Base-by-base conservation (phyloP, 1,140 invertebrate species). In the Brachionus koreanus region DNA sequence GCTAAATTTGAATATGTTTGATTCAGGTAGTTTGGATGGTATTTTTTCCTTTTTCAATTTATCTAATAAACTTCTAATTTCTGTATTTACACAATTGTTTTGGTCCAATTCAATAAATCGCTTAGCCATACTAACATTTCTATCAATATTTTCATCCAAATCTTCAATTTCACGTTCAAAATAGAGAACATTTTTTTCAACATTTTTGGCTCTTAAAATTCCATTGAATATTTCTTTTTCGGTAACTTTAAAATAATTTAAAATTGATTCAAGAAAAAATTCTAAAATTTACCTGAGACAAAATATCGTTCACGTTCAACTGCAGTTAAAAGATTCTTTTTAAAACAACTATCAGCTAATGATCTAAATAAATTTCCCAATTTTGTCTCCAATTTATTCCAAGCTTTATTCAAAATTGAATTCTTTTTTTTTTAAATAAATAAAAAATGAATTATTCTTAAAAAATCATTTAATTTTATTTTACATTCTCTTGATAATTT, bases 101-200 rank as follows among this genome's bases (percentile, higher is more conserved):
- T 49, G n/a, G 23, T 52, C 43, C 25, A 69, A 46, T 43, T 82
- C 52, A 12, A 35, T 82, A 35, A 65, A 65, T 12, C 69, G 16
- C 19, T 87, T 94, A 94, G 85, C 94, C 93, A 42, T 16, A 5
- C 7, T n/a, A 12, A 57, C 39, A 69, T 82, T 72, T 33, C 7
- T 42, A 7, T 16, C 39, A 16, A 82, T 65, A 9, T 43, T 65
- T 29, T 82, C 61, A 37, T 82, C 79, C 3, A 72, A 23, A 23
- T 72, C 81, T 29, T 46, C 63, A 16, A 82, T 82, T 46, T 82
- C 81, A 33, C 81, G 42, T 49, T 52, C 12, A 61, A 82, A 72
- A 61, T 10, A 72, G n/a, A 82, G 19, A 35, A 23, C 39, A 29
- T 46, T 46, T 69, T 16, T 12, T 5, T 69, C 19, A 3, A 25